A percentile compares a stretch with the other conserved stretches of the same genome.
phyloP scores from a whole-genome alignment of 53 echinoderm and acorn worm genomes.

The Paracentrotus lividus region DNA sequence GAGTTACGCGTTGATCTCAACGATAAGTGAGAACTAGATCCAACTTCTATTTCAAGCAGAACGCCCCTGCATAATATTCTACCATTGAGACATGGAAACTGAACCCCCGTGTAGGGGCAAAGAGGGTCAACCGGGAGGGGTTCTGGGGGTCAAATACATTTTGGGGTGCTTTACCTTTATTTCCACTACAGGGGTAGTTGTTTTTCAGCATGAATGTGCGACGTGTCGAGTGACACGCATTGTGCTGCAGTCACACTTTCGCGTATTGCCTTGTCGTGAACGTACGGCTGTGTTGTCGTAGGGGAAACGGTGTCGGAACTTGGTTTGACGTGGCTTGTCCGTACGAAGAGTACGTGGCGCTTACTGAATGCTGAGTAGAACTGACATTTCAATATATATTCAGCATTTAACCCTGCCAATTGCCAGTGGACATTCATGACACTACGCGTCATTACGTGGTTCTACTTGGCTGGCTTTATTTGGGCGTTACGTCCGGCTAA shows the following conservation, averaged over 20 bases:
- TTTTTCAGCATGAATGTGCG: slow-evolving; percentile 42
- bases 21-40: slow-evolving; percentile 7
- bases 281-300: too few relatives aligned
- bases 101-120: slow-evolving; percentile 55
- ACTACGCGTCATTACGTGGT: too few relatives aligned
- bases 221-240: slow-evolving; percentile 44
- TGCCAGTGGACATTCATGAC: too few relatives aligned
- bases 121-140: slow-evolving; percentile 46
- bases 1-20: background rate
- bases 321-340: too few relatives aligned
- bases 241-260: background rate
- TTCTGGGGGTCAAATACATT: slow-evolving; percentile 45
- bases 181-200: slow-evolving; percentile 8
- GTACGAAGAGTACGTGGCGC: too few relatives aligned
- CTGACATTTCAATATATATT: too few relatives aligned
- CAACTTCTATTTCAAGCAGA: background rate
- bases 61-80: background rate
- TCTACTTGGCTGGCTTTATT: too few relatives aligned
- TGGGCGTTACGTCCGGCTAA: too few relatives aligned
- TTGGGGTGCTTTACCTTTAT: slow-evolving; percentile 31
- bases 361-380: too few relatives aligned
- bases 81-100: slow-evolving; percentile 23
- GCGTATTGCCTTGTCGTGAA: too few relatives aligned
- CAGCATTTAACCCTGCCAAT: too few relatives aligned
- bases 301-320: too few relatives aligned